phyloP scores from a whole-genome alignment of 2,888 invertebrate species.

The Apotomis betuletana region DNA sequence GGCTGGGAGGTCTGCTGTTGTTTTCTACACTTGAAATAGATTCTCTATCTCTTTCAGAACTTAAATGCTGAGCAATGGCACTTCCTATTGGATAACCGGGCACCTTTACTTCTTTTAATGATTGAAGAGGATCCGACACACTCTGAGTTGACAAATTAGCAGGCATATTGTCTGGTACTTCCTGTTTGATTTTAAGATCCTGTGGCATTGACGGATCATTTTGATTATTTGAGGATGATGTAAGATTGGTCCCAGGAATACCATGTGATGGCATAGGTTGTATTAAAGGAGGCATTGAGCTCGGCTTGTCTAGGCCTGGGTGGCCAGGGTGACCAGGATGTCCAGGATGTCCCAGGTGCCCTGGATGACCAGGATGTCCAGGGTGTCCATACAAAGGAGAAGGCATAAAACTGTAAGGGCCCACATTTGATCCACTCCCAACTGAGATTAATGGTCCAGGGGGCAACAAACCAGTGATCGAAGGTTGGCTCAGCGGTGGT shows the following conservation, averaged over 20 bases:
- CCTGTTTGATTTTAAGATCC: slow-evolving; percentile 81
- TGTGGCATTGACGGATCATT: slow-evolving; percentile 78
- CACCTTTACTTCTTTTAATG: slow-evolving; percentile 91
- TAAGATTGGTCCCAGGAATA: slow-evolving; percentile 63
- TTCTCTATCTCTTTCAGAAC: slow-evolving; percentile 78
- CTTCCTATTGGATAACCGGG: slow-evolving; percentile 86
- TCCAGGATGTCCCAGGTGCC: slow-evolving; percentile 25
- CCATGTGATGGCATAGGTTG: slow-evolving; percentile 73
- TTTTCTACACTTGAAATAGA: slow-evolving; percentile 78
- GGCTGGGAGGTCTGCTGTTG: slow-evolving; percentile 76
- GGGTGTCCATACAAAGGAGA: slow-evolving; percentile 73
- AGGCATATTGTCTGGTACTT: slow-evolving; percentile 81
- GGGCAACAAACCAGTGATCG: slow-evolving; percentile 82
- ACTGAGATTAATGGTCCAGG: slow-evolving; percentile 85
- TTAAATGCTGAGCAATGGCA: slow-evolving; percentile 78
- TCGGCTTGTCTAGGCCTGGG: slow-evolving; percentile 73
- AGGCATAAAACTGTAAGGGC: slow-evolving; percentile 86
- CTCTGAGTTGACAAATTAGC: slow-evolving; percentile 80
- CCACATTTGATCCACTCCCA: slow-evolving; percentile 81
- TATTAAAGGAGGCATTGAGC: slow-evolving; percentile 69
- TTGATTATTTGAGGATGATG: slow-evolving; percentile 62
- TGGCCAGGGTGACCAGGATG: slow-evolving; percentile 54
- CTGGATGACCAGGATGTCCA: slow-evolving; percentile 61
- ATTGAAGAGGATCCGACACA: slow-evolving; percentile 88
- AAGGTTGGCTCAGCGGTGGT: slow-evolving; percentile 81